These are phyloP conservation scores for Riparia riparia DNA, from an alignment of 2,113 vertebrate genomes.

Conservation along the genomic window DNA sequence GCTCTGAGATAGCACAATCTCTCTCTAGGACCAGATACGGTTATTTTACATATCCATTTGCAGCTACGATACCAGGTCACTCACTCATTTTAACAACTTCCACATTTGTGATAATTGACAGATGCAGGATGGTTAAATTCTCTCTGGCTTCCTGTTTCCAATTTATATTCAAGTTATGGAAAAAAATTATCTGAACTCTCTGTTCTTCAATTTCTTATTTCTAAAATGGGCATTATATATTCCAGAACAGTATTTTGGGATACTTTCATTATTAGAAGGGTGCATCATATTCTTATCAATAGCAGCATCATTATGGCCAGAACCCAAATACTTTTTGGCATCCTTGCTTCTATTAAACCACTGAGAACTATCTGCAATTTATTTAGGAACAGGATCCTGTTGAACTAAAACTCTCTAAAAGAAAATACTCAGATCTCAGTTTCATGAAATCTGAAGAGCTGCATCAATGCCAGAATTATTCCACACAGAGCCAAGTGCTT, in stretches of 20 bases:
- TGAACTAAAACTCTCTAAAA: background rate
- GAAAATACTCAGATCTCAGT: background rate
- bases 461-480: background rate
- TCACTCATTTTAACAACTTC: background rate
- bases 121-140: background rate
- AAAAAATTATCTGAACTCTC: background rate
- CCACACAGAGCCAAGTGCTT: background rate
- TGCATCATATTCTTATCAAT: background rate
- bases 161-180: background rate
- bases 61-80: background rate
- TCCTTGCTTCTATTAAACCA: background rate
- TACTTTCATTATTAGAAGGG: background rate
- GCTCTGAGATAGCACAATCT: background rate
- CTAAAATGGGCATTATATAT: background rate
- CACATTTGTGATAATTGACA: background rate
- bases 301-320: background rate
- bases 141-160: background rate
- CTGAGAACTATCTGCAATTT: background rate
- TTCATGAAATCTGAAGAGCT: background rate
- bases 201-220: background rate
- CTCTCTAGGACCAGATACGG: background rate
- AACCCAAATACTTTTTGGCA: background rate
- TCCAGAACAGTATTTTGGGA: background rate
- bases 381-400: background rate
- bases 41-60: background rate